Evolutionary conservation across 2,113 vertebrate genomes (phyloP), one percentile per base, ranked within the genome.

Genomic region (Leptosomus discolor): DNA sequence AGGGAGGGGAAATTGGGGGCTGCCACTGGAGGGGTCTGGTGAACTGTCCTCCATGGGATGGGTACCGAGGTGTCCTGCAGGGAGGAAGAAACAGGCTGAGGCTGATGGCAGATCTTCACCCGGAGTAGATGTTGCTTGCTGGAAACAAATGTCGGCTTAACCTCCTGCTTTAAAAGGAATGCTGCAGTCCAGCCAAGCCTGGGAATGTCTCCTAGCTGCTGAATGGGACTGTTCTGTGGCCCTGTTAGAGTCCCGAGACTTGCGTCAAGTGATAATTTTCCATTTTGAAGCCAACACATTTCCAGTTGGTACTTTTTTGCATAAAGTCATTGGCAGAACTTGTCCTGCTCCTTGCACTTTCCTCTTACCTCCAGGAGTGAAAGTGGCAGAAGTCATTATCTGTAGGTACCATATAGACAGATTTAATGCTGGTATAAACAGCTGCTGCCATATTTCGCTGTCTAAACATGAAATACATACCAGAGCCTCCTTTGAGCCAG

Each of bases 21-120:
- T 76, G n/a, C n/a, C 37, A 10, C 18, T 6, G 23, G 26, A 17
- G 51, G 69, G 36, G 10, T 86, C 6, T 4, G 4, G 7, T 12
- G 30, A 34, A 1, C 20, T 56, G 15, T 39, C 9, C 19, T 29
- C 5, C 24, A 5, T 1, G 16, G 32, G 22, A 13, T 34, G 39
- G 27, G 8, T 9, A 11, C n/a, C 0, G 0, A 18, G 18, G 30
- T 8, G 12, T 78, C 21, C 17, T 56, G 8, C 26, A 8, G n/a
- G 41, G 37, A 46, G 37, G 26, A 32, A 5, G 32, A 9, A 18
- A 5, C 7, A 9, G 20, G 5, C 13, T 54, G 30, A 13, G 34
- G 27, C 63, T 37, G 22, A 13, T 41, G 0, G 2, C 37, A 67
- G 23, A 17, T 71, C 12, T 27, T 17, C 21, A 23, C 39, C 8